A percentile compares a stretch with the other conserved stretches of the same genome.
These are phyloP conservation scores for Zaprionus ornatus DNA, from an alignment of 1,140 invertebrate genomes.

Conservation along the genomic window DNA sequence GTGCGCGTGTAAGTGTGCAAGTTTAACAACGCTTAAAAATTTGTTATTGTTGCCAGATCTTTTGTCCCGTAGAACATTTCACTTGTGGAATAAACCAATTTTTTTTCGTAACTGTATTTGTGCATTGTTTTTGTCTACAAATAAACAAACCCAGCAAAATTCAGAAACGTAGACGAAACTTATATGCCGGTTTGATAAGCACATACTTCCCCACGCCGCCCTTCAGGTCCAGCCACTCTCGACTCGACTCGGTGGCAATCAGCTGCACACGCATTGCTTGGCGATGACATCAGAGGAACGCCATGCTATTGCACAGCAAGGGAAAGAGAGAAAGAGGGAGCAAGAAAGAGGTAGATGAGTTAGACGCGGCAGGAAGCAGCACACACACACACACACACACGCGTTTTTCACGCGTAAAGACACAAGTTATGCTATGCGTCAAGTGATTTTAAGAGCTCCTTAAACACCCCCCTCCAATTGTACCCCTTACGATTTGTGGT, in stretches of 20 bases:
- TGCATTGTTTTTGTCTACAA: conserved; percentile 10
- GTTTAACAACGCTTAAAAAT: conserved; percentile 7
- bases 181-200: conserved; percentile 26
- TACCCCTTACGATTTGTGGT: background rate
- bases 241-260: background rate
- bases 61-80: conserved; percentile 1
- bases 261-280: conserved; percentile 53
- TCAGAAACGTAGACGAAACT: conserved; percentile 5
- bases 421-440: conserved; percentile 17
- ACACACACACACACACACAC: background rate
- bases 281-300: conserved; percentile 67
- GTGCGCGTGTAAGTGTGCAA: conserved; percentile 22
- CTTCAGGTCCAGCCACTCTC: background rate
- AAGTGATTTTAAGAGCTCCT: conserved; percentile 4
- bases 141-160: conserved; percentile 22
- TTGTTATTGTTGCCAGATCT: conserved; percentile 12
- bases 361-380: conserved; percentile 6
- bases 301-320: conserved; percentile 40
- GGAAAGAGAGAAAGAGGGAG: background rate
- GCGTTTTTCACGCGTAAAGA: background rate
- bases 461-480: background rate
- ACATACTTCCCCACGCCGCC: background rate
- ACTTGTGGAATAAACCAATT: conserved; percentile 10
- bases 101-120: background rate
- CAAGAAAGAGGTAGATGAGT: background rate